These are phyloP conservation scores for Aramus guarauna DNA, from an alignment of 2,113 vertebrate species.

Conservation along the genomic window DNA sequence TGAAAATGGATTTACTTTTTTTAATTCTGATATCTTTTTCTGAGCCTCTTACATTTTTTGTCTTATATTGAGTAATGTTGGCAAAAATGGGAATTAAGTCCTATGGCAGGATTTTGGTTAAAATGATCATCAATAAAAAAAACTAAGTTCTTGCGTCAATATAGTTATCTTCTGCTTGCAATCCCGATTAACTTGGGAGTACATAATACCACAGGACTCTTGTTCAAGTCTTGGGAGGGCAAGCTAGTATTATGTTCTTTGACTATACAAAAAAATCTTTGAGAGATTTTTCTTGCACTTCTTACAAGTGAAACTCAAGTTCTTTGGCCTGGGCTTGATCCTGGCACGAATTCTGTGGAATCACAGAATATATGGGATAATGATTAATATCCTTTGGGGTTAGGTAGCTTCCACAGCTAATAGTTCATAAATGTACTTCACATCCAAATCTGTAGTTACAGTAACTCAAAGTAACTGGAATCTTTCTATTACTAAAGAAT, in stretches of 20 bases:
- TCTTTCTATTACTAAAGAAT: slow-evolving; percentile 29
- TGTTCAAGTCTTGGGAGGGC: background rate
- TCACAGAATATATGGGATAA: background rate
- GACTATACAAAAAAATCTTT: background rate
- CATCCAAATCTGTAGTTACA: background rate
- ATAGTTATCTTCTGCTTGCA: background rate
- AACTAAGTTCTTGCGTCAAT: background rate
- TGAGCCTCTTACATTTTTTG: background rate
- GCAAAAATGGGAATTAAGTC: background rate
- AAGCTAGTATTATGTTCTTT: background rate
- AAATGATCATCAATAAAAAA: background rate
- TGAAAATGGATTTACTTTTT: background rate
- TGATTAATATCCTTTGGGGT: background rate
- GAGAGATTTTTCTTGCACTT: background rate
- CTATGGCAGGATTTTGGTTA: background rate
- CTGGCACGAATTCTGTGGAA: background rate
- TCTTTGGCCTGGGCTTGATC: background rate
- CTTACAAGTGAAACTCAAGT: background rate
- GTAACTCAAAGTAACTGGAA: background rate
- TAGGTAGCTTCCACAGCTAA: background rate
- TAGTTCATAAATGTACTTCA: background rate
- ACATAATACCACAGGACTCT: background rate
- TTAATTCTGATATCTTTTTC: background rate
- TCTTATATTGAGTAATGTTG: background rate
- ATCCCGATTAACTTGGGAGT: background rate